These are phyloP conservation scores for Andrena bicolor DNA, from an alignment of 2,888 invertebrate genomes.

Conservation along the genomic window DNA sequence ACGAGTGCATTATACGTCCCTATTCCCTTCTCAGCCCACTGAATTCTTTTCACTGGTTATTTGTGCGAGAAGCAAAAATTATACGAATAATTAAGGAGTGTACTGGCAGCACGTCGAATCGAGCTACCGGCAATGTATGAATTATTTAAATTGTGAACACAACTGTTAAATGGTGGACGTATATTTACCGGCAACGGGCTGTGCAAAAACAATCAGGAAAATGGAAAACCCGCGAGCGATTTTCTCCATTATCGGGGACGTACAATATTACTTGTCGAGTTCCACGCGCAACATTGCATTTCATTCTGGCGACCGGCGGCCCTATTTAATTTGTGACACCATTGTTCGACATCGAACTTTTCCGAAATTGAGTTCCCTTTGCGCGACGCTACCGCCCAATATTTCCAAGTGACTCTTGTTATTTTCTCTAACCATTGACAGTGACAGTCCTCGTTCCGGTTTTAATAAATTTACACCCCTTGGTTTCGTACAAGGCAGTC, in stretches of 20 bases:
- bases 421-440: not conserved
- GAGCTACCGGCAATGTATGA: not conserved
- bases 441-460: not conserved
- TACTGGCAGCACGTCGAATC: not conserved
- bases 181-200: slow-evolving; percentile 12
- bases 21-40: slow-evolving; percentile 3
- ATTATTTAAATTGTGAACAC: slow-evolving; percentile 12
- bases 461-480: slow-evolving; percentile 3
- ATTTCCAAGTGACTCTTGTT: not conserved
- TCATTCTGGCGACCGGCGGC: slow-evolving; percentile 15
- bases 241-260: slow-evolving; percentile 54
- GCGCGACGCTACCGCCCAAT: not conserved
- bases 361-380: slow-evolving; percentile 30
- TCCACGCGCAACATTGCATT: slow-evolving; percentile 28
- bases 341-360: slow-evolving; percentile 27
- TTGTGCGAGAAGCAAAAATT: slow-evolving; percentile 17
- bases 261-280: slow-evolving; percentile 27
- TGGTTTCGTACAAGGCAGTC: not conserved
- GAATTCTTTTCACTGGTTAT: slow-evolving; percentile 30
- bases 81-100: slow-evolving; percentile 23
- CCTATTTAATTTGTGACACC: slow-evolving; percentile 54
- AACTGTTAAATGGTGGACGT: slow-evolving; percentile 28
- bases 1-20: slow-evolving; percentile 50
- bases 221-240: slow-evolving; percentile 51
- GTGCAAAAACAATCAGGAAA: slow-evolving; percentile 61